phyloP scores from a whole-genome alignment of 2,888 invertebrate genomes.

The Nemotelus nigrinus region DNA sequence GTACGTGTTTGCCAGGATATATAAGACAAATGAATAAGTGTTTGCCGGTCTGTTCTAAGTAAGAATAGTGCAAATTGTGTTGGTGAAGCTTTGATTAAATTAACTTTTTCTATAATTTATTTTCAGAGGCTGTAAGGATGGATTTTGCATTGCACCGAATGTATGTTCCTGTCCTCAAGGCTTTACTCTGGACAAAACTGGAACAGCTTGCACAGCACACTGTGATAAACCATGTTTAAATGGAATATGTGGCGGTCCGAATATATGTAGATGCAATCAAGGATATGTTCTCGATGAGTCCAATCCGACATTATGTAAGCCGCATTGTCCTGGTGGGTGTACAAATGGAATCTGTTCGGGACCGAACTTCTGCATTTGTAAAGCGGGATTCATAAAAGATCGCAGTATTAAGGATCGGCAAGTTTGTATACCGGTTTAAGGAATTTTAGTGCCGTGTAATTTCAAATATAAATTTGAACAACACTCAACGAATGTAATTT shows the following conservation, averaged over 20 bases:
- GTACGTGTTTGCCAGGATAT: conserved; percentile 70
- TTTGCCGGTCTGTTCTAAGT: conserved; percentile 61
- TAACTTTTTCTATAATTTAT: neutral
- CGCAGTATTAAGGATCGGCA: conserved; percentile 43
- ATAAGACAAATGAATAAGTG: conserved; percentile 59
- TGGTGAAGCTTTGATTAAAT: neutral
- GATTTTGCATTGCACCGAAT: conserved; percentile 64
- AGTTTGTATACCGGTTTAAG: conserved; percentile 39
- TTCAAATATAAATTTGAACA: no score
- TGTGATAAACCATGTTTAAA: conserved; percentile 76
- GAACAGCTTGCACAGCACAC: conserved; percentile 66
- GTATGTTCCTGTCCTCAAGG: conserved; percentile 61
- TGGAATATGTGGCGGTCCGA: conserved; percentile 73
- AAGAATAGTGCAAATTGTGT: conserved; percentile 45
- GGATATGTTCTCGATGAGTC: conserved; percentile 66
- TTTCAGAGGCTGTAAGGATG: conserved; percentile 60
- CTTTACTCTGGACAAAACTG: conserved; percentile 57
- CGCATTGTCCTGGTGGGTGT: conserved; percentile 76
- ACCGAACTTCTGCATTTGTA: conserved; percentile 79
- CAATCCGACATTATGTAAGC: conserved; percentile 66
- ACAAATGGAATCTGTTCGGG: conserved; percentile 77
- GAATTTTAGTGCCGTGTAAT: neutral
- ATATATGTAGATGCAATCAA: conserved; percentile 70
- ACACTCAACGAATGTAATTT: no score
- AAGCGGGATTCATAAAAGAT: conserved; percentile 68